Conservation (phyloP, 1,140 invertebrate genomes). For the Latrodectus geometricus region DNA sequence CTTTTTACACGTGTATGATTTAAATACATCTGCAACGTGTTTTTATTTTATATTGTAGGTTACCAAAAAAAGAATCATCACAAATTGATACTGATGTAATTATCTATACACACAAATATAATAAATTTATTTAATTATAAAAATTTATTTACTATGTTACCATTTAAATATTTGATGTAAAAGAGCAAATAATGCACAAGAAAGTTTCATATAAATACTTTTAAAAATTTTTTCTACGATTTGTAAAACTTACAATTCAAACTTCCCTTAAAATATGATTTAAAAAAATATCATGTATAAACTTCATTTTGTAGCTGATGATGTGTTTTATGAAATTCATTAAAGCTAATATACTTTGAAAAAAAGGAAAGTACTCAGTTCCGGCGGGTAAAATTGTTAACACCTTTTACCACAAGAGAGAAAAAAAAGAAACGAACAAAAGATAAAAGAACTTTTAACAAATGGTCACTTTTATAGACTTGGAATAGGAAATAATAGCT, state of each 20-base stretch:
- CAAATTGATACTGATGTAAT: no score
- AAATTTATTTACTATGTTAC: no score
- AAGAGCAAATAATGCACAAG: no score
- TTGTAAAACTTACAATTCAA: not conserved
- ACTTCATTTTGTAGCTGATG: not conserved
- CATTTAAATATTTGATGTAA: no score
- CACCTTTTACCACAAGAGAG: not conserved
- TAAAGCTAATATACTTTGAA: not conserved
- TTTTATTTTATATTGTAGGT: no score
- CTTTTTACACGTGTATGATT: no score
- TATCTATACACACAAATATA: no score
- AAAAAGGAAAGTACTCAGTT: not conserved
- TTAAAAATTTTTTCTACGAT: no score
- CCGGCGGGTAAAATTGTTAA: not conserved
- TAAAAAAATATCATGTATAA: not conserved
- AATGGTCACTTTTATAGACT: constrained; percentile 26
- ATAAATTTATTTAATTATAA: no score
- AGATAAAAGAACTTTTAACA: constrained; percentile 21
- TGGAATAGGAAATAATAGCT: constrained; percentile 44
- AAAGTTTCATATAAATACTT: no score
- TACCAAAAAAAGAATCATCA: no score
- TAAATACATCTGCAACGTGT: no score
- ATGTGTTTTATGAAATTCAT: not conserved
- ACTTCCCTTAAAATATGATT: not conserved
- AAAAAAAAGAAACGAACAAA: not conserved